Evolutionary conservation across 2,113 vertebrate species (phyloP).

Genomic region (Guaruba guarouba): DNA sequence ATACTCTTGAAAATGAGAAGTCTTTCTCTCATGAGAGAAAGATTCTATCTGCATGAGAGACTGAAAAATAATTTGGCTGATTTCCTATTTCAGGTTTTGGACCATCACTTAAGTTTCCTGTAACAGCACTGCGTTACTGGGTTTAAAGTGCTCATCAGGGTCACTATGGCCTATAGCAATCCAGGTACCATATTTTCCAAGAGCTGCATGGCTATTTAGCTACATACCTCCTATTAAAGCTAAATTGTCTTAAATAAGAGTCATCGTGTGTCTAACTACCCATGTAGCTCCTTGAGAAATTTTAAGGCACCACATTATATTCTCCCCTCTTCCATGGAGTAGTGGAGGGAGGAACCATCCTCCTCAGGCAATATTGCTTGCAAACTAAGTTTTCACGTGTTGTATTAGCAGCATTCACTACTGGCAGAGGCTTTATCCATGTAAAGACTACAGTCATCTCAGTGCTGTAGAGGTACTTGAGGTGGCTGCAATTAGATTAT

Average conservation of each 20-base stretch:
- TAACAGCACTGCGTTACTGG: neutral
- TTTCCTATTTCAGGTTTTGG: neutral
- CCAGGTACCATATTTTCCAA: constrained; percentile 22
- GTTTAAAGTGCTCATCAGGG: neutral
- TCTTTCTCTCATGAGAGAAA: neutral
- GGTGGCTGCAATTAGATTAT: neutral
- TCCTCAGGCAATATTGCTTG: neutral
- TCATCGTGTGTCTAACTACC: constrained; percentile 34
- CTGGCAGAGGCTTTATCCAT: constrained; percentile 10
- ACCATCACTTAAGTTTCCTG: neutral
- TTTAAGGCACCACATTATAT: neutral
- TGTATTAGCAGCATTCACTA: constrained; percentile 18
- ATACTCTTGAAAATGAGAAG: neutral
- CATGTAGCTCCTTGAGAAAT: constrained; percentile 12
- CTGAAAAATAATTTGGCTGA: neutral
- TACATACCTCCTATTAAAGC: constrained; percentile 32
- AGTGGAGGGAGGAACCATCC: neutral
- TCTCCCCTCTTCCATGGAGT: neutral
- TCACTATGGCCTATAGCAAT: neutral
- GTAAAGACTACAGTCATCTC: constrained; percentile 33
- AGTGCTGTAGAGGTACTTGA: constrained; percentile 6
- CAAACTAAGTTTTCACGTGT: neutral
- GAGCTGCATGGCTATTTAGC: constrained; percentile 12
- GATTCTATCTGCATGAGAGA: neutral
- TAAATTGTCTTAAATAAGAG: constrained; percentile 32